A percentile compares a stretch with the other conserved stretches of the same genome.
These are phyloP conservation scores for Acanthosoma haemorrhoidale DNA, from an alignment of 2,888 invertebrate species.

Conservation along the genomic window DNA sequence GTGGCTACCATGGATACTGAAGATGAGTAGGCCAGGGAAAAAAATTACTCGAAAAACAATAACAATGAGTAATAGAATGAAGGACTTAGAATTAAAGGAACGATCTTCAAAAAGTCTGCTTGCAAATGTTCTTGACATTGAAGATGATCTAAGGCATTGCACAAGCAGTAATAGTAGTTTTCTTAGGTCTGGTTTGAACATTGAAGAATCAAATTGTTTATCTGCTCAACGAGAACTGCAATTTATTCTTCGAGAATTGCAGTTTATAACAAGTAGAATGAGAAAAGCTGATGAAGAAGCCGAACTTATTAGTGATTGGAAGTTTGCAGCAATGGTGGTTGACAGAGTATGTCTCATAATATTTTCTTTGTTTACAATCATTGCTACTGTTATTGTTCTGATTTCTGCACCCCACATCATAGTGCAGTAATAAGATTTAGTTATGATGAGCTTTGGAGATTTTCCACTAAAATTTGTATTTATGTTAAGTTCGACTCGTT, in stretches of 20 bases:
- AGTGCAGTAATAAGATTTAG: conserved; percentile 62
- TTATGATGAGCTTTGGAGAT: background rate
- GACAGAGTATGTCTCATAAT: conserved; percentile 94
- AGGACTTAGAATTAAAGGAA: conserved; percentile 87
- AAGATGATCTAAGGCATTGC: conserved; percentile 75
- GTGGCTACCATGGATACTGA: conserved; percentile 94
- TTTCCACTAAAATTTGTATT: background rate
- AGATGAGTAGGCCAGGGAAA: conserved; percentile 94
- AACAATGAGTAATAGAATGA: conserved; percentile 83
- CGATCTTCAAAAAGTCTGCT: conserved; percentile 88
- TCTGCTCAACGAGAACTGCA: conserved; percentile 68
- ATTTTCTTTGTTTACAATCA: conserved; percentile 89
- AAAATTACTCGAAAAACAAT: conserved; percentile 87
- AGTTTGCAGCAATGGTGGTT: conserved; percentile 97
- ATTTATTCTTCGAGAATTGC: conserved; percentile 84
- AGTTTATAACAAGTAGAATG: conserved; percentile 91
- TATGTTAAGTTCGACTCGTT: background rate
- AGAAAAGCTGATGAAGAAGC: conserved; percentile 90
- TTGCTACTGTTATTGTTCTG: conserved; percentile 86
- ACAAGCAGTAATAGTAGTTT: conserved; percentile 42
- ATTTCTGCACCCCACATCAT: conserved; percentile 91
- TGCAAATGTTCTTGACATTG: conserved; percentile 92
- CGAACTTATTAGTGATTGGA: conserved; percentile 93
- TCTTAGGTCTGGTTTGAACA: conserved; percentile 36
- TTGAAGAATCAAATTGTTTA: conserved; percentile 46